phyloP scores from a whole-genome alignment of 1,140 invertebrate species.

The Mactra quadrangularis region DNA sequence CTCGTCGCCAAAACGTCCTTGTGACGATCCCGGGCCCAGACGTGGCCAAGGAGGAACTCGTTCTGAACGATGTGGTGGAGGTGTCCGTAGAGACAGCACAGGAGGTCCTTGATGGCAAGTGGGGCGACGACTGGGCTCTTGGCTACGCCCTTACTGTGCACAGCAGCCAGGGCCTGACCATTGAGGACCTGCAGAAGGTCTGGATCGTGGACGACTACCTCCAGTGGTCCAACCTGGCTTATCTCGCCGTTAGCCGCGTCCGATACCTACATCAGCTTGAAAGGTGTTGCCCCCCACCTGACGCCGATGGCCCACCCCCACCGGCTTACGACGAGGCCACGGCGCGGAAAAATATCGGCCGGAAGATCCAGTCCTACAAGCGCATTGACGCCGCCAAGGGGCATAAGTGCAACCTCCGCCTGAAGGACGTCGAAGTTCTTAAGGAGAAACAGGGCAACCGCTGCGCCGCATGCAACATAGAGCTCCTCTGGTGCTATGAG shows the following conservation, averaged over 20 bases:
- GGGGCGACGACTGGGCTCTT: not conserved
- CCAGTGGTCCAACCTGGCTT: not conserved
- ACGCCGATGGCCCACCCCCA: not conserved
- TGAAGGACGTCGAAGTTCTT: not conserved
- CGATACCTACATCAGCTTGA: not conserved
- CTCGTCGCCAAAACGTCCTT: too few relatives aligned
- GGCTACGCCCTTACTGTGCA: not conserved
- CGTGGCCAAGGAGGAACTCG: not conserved
- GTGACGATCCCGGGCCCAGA: not conserved
- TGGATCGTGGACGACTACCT: not conserved
- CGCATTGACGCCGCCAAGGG: not conserved
- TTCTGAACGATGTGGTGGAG: not conserved
- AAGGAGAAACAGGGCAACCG: too few relatives aligned
- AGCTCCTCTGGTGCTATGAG: not conserved
- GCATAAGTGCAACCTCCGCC: not conserved
- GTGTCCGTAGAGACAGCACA: not conserved
- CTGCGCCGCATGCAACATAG: not conserved
- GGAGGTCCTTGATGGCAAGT: too few relatives aligned
- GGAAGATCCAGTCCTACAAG: not conserved
- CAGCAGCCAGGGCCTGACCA: not conserved
- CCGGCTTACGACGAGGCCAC: not conserved
- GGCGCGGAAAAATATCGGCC: not conserved
- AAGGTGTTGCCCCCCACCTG: not conserved
- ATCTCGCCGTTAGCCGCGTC: not conserved
- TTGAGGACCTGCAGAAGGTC: not conserved